These are phyloP conservation scores for Allophyes oxyacanthae DNA, from an alignment of 2,888 invertebrate species.

Conservation along the genomic window DNA sequence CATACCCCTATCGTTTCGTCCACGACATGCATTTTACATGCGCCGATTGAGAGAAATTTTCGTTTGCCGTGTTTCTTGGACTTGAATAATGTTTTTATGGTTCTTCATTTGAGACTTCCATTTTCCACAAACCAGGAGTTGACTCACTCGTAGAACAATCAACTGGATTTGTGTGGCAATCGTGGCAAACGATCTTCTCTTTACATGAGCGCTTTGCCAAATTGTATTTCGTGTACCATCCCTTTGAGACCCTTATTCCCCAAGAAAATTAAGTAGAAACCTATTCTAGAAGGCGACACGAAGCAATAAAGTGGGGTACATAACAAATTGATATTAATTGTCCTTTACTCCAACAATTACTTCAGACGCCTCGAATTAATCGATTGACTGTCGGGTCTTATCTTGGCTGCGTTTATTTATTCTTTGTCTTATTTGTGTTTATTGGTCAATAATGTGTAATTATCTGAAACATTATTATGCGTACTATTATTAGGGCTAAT, in stretches of 20 bases:
- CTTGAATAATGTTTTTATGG: too few species aligned
- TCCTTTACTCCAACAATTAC: conserved; percentile 39
- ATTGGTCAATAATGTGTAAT: conserved; percentile 1
- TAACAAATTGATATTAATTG: conserved; percentile 57
- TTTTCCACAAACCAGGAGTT: too few species aligned
- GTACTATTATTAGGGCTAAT: background rate
- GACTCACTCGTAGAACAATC: too few species aligned
- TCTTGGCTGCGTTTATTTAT: conserved; percentile 22
- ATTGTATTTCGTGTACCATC: background rate
- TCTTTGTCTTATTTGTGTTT: conserved; percentile 22
- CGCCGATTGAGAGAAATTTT: too few species aligned
- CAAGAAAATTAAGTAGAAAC: conserved; percentile 21
- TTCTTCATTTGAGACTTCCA: too few species aligned
- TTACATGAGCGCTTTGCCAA: conserved; percentile 3
- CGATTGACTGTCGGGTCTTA: conserved; percentile 35
- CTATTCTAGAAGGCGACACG: background rate
- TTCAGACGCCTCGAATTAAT: conserved; percentile 29
- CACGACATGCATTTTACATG: too few species aligned
- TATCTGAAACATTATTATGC: background rate
- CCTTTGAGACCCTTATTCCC: background rate
- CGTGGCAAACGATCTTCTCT: background rate
- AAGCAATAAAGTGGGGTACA: conserved; percentile 38
- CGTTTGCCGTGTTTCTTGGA: too few species aligned
- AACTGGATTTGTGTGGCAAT: too few species aligned
- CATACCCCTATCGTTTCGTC: too few species aligned